Conservation (phyloP, 2,797 vertebrate genomes). For the Leptodactylus fallax region DNA sequence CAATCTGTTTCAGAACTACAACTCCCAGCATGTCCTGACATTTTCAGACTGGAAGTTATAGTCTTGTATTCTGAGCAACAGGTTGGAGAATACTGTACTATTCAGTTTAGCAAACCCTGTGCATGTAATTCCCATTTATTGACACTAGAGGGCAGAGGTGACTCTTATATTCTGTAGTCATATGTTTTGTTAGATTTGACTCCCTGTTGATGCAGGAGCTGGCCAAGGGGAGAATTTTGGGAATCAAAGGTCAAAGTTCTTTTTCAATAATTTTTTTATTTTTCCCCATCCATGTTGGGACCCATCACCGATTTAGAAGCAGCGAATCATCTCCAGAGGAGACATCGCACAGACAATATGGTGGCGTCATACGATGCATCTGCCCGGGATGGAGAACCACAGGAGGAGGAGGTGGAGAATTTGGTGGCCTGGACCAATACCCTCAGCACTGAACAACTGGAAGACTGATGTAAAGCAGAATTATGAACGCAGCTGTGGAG, state of each 20-base stretch:
- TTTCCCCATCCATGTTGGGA: neutral
- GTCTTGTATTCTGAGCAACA: too few relatives aligned
- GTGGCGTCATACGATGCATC: accelerated
- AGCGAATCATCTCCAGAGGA: neutral
- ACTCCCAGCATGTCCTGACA: too few relatives aligned
- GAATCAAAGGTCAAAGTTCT: too few relatives aligned
- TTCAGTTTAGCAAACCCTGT: too few relatives aligned
- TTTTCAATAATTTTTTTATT: too few relatives aligned
- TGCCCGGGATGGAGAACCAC: neutral
- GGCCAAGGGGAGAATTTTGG: too few relatives aligned
- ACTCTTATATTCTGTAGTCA: too few relatives aligned
- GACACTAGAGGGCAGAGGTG: slow-evolving; percentile 21
- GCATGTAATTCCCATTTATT: neutral
- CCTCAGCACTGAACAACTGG: slow-evolving; percentile 59
- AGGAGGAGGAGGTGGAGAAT: slow-evolving; percentile 66
- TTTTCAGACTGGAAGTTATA: too few relatives aligned
- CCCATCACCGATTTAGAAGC: neutral
- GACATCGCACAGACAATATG: too few relatives aligned
- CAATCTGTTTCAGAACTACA: too few relatives aligned
- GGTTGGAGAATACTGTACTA: too few relatives aligned
- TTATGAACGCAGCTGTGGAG: neutral
- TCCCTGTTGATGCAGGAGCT: slow-evolving; percentile 19
- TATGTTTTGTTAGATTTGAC: too few relatives aligned
- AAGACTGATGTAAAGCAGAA: slow-evolving; percentile 29
- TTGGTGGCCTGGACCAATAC: slow-evolving; percentile 65